Evolutionary conservation across 2,797 vertebrate species (phyloP), one percentile per base, ranked within the genome.

Genomic region (Cetoscarus ocellatus): DNA sequence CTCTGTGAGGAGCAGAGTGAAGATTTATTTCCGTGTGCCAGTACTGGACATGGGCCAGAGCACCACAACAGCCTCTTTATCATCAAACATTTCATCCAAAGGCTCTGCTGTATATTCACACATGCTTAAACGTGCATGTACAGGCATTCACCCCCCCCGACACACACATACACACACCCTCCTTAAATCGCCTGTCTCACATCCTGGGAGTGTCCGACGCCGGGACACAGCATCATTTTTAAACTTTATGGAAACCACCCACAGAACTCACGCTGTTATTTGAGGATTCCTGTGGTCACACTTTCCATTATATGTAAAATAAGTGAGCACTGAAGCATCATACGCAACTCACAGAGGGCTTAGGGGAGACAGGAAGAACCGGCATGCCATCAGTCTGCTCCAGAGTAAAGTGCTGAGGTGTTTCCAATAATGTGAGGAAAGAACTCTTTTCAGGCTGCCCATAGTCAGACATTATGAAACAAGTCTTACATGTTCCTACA

Each of bases 161-260:
- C 51, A 43, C 35, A n/a, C 47, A 34, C 49, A 7, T 5, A 40
- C 40, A 47, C 56, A 63, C 36, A 5, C 15, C 53, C 39, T 55
- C 35, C 57, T 92, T 87, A 75, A 82, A 80, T 85, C 61, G 57
- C 74, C 81, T 78, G 80, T 80, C 80, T 87, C 74, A 82, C 78
- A 84, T 88, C 86, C 89, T 90, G 91, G 87, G 88, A 89, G 90
- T 86, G 84, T 55, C 87, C 79, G 38, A 72, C 74, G 58, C 64
- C 66, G 73, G 66, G 59, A 74, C 50, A 42, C 60, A 62, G 73
- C 67, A 83, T 70, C 77, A 43, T 80, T 91, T 90, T 82, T 63
- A 80, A 89, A 85, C 83, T 92, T 92, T 84, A 90, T 86, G 83
- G 86, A 91, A 92, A 82, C 89, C 91, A 89, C 91, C 90, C 89